Conservation (phyloP, 2,888 invertebrate species). For the Caenorhabditis drosophilae region DNA sequence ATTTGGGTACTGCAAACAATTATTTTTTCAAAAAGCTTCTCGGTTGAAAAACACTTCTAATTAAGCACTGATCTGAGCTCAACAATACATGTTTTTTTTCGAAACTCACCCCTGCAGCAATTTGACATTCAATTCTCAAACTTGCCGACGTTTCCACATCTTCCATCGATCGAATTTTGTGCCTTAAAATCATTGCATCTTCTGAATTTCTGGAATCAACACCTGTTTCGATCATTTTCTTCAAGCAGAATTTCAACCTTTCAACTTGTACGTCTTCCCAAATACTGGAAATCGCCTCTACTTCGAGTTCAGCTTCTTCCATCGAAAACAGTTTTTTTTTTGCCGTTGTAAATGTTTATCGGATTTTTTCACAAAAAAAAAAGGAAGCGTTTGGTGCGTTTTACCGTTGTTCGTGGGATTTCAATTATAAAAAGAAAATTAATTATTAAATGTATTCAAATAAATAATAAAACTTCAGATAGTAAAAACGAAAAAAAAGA, state of each 20-base stretch:
- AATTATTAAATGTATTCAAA: too few species aligned
- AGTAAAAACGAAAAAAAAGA: background rate
- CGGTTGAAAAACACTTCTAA: too few species aligned
- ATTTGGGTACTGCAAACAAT: conserved; percentile 12
- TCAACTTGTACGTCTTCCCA: conserved; percentile 18
- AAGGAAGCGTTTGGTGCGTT: background rate
- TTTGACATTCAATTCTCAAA: conserved; percentile 8
- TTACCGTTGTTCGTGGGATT: background rate
- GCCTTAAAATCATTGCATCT: conserved; percentile 1
- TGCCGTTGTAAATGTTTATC: background rate
- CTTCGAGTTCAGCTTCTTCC: conserved; percentile 19
- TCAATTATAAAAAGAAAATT: background rate
- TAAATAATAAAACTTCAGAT: too few species aligned
- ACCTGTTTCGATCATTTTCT: background rate
- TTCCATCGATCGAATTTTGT: conserved; percentile 23
- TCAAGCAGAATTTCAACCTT: background rate
- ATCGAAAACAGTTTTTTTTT: conserved; percentile 7
- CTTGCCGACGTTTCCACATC: conserved; percentile 21
- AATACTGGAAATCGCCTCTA: conserved; percentile 25
- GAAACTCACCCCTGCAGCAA: conserved; percentile 9
- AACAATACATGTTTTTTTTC: too few species aligned
- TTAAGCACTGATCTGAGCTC: too few species aligned
- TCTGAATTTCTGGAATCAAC: background rate
- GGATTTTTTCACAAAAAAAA: conserved; percentile 1
- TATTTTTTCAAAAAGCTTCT: background rate